Evolutionary conservation across 2,113 vertebrate genomes (phyloP).

Genomic region (Aramus guarauna): DNA sequence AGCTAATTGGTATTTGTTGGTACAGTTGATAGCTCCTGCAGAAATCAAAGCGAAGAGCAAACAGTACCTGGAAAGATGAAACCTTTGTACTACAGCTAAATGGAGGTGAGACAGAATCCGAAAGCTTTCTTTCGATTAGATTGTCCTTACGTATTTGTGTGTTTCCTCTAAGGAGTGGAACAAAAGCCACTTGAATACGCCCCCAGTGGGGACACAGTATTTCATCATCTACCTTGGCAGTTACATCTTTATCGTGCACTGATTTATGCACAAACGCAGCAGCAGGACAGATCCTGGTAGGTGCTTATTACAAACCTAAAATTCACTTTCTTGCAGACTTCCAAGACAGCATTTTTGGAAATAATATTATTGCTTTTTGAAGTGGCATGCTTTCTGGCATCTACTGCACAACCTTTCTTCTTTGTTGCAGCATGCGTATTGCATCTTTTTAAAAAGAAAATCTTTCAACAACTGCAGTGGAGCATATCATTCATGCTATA

Average conservation of each 20-base stretch:
- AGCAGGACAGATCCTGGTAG: not conserved
- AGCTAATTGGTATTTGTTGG: conserved; percentile 3
- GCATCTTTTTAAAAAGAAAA: not conserved
- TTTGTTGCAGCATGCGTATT: not conserved
- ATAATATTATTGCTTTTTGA: not conserved
- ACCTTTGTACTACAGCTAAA: not conserved
- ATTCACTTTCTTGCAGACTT: not conserved
- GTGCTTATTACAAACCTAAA: conserved; percentile 29
- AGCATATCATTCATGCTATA: not conserved
- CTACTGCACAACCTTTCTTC: not conserved
- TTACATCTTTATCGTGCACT: not conserved
- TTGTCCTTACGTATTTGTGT: not conserved
- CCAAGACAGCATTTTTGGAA: not conserved
- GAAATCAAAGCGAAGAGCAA: not conserved
- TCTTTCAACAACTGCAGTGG: not conserved
- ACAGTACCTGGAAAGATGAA: not conserved
- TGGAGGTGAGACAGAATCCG: not conserved
- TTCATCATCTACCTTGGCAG: not conserved
- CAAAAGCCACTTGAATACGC: not conserved
- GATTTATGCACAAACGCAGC: not conserved
- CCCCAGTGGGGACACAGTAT: not conserved
- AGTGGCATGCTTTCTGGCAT: not conserved
- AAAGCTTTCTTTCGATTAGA: not conserved
- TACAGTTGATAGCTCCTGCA: not conserved
- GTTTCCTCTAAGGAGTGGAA: not conserved